Evolutionary conservation across 2,113 vertebrate genomes (phyloP).

Genomic region (Pseudorectes ferrugineus): DNA sequence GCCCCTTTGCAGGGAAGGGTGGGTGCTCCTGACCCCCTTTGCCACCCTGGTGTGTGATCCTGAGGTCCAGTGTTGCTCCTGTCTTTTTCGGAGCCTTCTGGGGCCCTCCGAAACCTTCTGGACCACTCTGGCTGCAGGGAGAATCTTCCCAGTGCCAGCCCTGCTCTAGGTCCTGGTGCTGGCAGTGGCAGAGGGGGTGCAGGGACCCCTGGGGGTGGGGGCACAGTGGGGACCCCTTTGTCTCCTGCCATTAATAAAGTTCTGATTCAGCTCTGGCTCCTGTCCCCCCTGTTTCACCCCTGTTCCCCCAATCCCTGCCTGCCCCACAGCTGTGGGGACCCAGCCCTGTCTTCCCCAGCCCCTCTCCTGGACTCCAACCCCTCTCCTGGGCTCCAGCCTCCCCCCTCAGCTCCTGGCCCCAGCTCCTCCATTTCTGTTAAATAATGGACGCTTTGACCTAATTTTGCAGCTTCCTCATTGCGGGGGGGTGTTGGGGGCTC

Average conservation of each 20-base stretch:
- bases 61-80: neutral
- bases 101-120: neutral
- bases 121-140: neutral
- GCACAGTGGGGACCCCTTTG: rapidly evolving
- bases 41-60: neutral
- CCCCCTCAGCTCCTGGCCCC: neutral
- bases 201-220: rapidly evolving
- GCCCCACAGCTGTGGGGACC: neutral
- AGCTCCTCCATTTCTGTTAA: neutral
- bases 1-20: neutral
- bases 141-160: neutral
- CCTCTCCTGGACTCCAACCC: neutral
- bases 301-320: neutral
- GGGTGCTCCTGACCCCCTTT: neutral
- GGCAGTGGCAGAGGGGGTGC: neutral
- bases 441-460: constrained; percentile 11
- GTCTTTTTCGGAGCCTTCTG: rapidly evolving
- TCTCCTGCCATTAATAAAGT: neutral
- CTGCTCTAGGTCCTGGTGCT: neutral
- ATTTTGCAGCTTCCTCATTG: neutral
- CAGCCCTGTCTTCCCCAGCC: neutral
- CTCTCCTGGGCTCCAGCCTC: neutral
- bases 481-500: neutral
- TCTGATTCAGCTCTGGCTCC: neutral
- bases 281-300: rapidly evolving